These are phyloP conservation scores for Umimayanthus kanabou DNA, from an alignment of 92 coral and sea anemone genomes.

Conservation along the genomic window DNA sequence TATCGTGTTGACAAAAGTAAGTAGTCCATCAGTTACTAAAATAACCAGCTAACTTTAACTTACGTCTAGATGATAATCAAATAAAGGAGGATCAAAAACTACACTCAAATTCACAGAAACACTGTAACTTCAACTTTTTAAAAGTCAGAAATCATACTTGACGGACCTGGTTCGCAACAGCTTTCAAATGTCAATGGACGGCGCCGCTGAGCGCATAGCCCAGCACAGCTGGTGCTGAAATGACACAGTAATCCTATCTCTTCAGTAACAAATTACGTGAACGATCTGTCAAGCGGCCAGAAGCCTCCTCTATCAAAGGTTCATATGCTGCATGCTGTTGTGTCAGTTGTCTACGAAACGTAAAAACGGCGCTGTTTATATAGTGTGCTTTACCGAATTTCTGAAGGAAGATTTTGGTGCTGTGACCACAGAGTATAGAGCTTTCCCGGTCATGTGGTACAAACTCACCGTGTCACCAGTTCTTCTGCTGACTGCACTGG, in stretches of 20 bases:
- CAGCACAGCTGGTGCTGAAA: neutral
- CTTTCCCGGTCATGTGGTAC: neutral
- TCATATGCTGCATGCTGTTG: neutral
- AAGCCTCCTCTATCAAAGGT: neutral
- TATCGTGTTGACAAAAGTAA: neutral
- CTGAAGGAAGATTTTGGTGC: constrained; percentile 1
- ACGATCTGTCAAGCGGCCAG: neutral
- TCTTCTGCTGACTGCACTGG: neutral
- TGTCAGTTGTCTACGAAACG: neutral
- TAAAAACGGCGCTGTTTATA: neutral
- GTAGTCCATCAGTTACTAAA: neutral
- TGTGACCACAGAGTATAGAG: neutral
- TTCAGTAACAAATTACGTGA: constrained; percentile 9
- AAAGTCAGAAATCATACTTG: neutral
- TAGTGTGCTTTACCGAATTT: neutral
- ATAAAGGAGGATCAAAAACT: neutral
- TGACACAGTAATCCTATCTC: constrained; percentile 23
- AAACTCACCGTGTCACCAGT: neutral
- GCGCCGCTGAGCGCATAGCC: neutral
- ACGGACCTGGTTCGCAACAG: neutral
- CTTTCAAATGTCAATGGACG: neutral
- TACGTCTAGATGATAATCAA: neutral
- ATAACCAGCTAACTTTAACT: neutral
- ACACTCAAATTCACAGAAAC: neutral
- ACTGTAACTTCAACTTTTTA: neutral